Evolutionary conservation across 2,888 invertebrate genomes (phyloP).

Genomic region (Napeogenes sylphis): DNA sequence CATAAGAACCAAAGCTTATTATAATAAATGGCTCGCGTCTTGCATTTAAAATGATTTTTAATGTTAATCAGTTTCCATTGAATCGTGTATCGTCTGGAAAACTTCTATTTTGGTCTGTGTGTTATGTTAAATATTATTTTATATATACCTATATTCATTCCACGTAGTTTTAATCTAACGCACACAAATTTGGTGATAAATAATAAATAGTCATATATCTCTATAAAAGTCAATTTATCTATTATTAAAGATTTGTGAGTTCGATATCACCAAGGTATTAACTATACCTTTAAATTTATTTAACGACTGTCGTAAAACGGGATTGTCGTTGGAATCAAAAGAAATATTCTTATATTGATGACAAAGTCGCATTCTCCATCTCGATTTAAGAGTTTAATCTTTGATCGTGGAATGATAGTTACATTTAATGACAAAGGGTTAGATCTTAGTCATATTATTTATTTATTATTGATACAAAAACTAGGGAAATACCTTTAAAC

Average conservation of each 20-base stretch:
- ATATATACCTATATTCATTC: background rate
- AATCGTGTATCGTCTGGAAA: conserved; percentile 25
- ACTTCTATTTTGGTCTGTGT: conserved; percentile 28
- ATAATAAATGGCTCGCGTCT: conserved; percentile 11
- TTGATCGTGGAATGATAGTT: background rate
- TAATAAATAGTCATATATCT: background rate
- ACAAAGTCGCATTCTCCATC: background rate
- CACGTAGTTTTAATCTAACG: background rate
- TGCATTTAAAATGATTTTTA: conserved; percentile 28
- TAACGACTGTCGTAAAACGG: conserved; percentile 29
- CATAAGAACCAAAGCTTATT: conserved; percentile 16
- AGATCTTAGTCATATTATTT: too few species aligned
- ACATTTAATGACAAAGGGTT: background rate
- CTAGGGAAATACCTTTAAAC: too few species aligned
- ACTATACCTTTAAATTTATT: conserved; percentile 29
- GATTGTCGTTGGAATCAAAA: conserved; percentile 1
- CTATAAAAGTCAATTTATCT: conserved; percentile 25
- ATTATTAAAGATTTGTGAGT: conserved; percentile 23
- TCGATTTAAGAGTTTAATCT: conserved; percentile 1
- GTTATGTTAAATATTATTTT: conserved; percentile 21
- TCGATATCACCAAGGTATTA: conserved; percentile 30
- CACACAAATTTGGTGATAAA: background rate
- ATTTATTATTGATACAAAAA: too few species aligned
- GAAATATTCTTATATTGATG: background rate
- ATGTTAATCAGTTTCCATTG: conserved; percentile 26